These are phyloP conservation scores for Archilochus colubris DNA, from an alignment of 2,113 vertebrate genomes.

Conservation along the genomic window DNA sequence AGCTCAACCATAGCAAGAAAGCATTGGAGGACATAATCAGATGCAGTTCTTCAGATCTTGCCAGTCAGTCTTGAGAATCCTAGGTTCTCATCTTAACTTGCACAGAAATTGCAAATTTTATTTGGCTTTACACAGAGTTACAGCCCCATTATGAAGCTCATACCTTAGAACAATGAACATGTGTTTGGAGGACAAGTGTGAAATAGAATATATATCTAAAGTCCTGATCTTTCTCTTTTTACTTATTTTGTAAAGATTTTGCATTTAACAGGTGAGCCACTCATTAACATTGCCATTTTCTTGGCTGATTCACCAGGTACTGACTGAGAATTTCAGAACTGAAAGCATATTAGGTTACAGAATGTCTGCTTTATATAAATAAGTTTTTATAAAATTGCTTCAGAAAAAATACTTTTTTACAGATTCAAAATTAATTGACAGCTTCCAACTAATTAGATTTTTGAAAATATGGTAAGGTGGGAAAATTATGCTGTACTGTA, in stretches of 20 bases:
- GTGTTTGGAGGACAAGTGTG: background rate
- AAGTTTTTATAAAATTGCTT: background rate
- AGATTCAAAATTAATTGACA: slow-evolving; percentile 15
- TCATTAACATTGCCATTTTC: background rate
- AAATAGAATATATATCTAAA: background rate
- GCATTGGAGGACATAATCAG: background rate
- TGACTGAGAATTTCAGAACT: background rate
- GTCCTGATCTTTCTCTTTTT: fast-evolving
- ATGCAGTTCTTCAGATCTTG: background rate
- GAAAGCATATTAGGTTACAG: background rate
- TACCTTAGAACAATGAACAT: background rate
- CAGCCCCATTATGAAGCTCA: background rate
- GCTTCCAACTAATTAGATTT: background rate
- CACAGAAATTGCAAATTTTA: background rate
- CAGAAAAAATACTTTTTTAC: background rate
- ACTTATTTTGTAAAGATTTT: background rate
- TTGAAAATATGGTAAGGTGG: background rate
- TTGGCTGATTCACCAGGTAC: background rate
- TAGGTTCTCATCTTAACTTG: background rate
- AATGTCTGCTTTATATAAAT: background rate
- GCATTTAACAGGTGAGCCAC: background rate
- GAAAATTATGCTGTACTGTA: background rate
- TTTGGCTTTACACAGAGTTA: background rate
- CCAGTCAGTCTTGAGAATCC: background rate
- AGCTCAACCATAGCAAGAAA: background rate